Evolutionary conservation across 2,888 invertebrate genomes (phyloP), one percentile per base, ranked within the genome.

Genomic region (Fragum fragum): DNA sequence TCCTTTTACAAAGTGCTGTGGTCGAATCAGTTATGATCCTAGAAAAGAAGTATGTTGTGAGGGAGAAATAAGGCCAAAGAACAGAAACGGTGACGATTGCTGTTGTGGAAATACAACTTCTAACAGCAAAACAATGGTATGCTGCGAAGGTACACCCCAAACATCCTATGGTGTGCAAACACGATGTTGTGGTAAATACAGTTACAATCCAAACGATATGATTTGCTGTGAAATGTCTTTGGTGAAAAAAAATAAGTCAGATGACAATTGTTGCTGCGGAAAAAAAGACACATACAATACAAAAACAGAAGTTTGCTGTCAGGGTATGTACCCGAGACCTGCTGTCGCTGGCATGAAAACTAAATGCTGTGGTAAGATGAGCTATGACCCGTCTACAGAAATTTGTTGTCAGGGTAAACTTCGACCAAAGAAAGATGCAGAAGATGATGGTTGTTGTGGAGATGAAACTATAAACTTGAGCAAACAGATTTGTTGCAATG

Each of bases 201-300:
- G 82, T 32, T 82, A 70, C 52, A 55, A 82, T 69, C 61, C 76
- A 0, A 71, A 39, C 21, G 71, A 26, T 39, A 55, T 68, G 36
- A 63, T 83, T 9, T 83, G 83, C 39, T 83, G 83, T 32, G 74
- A 79, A 29, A 76, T 79, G 73, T 36, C 26, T 6, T 26, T 73
- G 11, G 61, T 72, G 9, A 71, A 74, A 39, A 83, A 83, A 55
- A 71, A 42, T 2, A 71, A 80, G 14, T 47, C 16, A n/a, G 72
- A 83, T 18, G 79, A 80, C 61, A 83, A 83, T 29, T 83, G 83
- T 57, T 83, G 83, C 36, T 83, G 83, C 71, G 83, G 83, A 5
- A 77, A 71, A 42, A 66, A 71, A 9, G 53, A 29, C 2, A 83
- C 83, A 39, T 79, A 79, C 36, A 77, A 83, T 26, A 79, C 77